These are phyloP conservation scores for Polypterus bichir DNA, from an alignment of 2,113 vertebrate species.

Conservation along the genomic window DNA sequence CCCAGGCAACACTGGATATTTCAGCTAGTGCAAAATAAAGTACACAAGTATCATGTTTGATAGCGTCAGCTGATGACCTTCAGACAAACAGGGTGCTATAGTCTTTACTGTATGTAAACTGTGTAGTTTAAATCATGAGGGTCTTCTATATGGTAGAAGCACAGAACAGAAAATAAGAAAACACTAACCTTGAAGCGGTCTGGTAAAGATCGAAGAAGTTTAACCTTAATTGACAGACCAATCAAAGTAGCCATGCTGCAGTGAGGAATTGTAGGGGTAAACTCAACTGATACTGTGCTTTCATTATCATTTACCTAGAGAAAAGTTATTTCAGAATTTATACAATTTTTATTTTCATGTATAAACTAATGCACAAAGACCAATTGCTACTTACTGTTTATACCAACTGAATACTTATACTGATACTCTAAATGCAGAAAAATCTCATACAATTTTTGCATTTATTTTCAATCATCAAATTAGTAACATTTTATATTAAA, in stretches of 20 bases:
- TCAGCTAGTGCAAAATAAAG: too few species aligned
- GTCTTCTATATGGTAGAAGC: too few species aligned
- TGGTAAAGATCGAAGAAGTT: slow-evolving; percentile 77
- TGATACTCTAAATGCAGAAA: not conserved
- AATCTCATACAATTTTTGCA: not conserved
- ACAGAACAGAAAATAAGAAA: too few species aligned
- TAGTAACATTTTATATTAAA: too few species aligned
- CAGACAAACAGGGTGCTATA: too few species aligned
- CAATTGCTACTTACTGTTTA: not conserved
- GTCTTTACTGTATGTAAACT: too few species aligned
- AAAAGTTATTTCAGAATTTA: not conserved
- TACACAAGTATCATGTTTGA: too few species aligned
- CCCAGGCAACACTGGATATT: too few species aligned
- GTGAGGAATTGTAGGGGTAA: slow-evolving; percentile 92
- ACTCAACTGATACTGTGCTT: slow-evolving; percentile 67
- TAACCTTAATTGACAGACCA: slow-evolving; percentile 93
- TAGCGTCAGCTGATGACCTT: too few species aligned
- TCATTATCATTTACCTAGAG: slow-evolving; percentile 65
- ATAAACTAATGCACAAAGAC: not conserved
- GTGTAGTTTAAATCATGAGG: too few species aligned
- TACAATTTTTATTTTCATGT: not conserved
- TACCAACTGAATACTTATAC: not conserved
- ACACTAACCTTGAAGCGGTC: slow-evolving; percentile 76
- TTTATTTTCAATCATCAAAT: too few species aligned
- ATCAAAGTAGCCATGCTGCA: slow-evolving; percentile 97